These are phyloP conservation scores for Cyclophora albipunctata DNA, from an alignment of 2,888 invertebrate genomes.

Conservation along the genomic window DNA sequence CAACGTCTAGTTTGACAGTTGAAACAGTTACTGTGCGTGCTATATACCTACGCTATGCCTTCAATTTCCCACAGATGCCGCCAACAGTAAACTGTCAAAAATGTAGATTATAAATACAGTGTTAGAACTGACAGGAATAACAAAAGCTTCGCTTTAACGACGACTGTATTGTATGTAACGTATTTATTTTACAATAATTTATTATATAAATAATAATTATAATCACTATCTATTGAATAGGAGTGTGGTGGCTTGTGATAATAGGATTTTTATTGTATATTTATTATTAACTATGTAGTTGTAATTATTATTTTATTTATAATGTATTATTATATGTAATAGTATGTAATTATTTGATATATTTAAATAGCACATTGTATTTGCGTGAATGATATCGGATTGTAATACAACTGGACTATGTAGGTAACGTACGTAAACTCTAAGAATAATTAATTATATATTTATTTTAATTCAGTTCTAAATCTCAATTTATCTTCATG, in stretches of 20 bases:
- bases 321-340: constrained; percentile 10
- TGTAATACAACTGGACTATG: constrained; percentile 8
- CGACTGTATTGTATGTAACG: constrained; percentile 46
- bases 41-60: neutral
- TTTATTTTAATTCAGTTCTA: neutral
- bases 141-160: constrained; percentile 67
- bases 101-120: constrained; percentile 37
- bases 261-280: constrained; percentile 41
- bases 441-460: constrained; percentile 13
- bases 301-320: constrained; percentile 15
- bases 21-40: constrained; percentile 33
- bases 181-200: constrained; percentile 32
- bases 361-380: constrained; percentile 9
- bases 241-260: constrained; percentile 69
- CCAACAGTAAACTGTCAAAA: constrained; percentile 19
- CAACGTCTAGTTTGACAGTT: constrained; percentile 55
- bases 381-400: neutral
- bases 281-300: constrained; percentile 16
- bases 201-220: constrained; percentile 20
- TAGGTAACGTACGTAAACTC: neutral
- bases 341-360: constrained; percentile 11
- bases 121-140: constrained; percentile 41
- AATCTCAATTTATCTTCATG: no score
- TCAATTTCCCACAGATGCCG: constrained; percentile 13
- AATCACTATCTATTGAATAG: constrained; percentile 58